Evolutionary conservation across 2,797 vertebrate genomes (phyloP).

Genomic region (Pteronotus mesoamericanus): DNA sequence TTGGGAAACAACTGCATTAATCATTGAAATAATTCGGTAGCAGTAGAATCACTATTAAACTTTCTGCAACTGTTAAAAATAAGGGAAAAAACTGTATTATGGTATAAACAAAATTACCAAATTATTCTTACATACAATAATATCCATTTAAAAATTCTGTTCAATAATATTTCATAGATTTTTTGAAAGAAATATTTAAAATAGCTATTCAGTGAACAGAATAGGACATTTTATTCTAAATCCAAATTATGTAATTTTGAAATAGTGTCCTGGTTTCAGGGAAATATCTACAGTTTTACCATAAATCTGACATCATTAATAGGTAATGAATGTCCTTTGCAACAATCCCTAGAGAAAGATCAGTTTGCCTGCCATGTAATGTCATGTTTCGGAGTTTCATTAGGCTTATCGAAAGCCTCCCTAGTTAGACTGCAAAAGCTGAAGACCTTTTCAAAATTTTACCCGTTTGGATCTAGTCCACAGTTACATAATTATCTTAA

Average conservation of each 20-base stretch:
- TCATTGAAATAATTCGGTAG: neutral
- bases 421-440: neutral
- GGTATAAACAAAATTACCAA: neutral
- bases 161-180: neutral
- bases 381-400: neutral
- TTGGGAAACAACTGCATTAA: neutral
- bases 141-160: neutral
- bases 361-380: neutral
- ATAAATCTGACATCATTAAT: conserved; percentile 37
- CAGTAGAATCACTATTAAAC: neutral
- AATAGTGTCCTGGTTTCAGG: conserved; percentile 21
- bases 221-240: conserved; percentile 45
- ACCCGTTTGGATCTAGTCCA: neutral
- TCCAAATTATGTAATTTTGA: neutral
- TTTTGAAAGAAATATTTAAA: conserved; percentile 37
- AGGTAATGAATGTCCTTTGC: conserved; percentile 27
- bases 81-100: neutral
- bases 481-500: conserved; percentile 2
- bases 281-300: conserved; percentile 1
- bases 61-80: neutral
- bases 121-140: neutral
- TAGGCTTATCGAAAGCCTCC: neutral
- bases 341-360: neutral
- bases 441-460: neutral
- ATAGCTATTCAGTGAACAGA: neutral